These are phyloP conservation scores for Mus pahari DNA, from an alignment of 2,113 vertebrate genomes.

Conservation along the genomic window DNA sequence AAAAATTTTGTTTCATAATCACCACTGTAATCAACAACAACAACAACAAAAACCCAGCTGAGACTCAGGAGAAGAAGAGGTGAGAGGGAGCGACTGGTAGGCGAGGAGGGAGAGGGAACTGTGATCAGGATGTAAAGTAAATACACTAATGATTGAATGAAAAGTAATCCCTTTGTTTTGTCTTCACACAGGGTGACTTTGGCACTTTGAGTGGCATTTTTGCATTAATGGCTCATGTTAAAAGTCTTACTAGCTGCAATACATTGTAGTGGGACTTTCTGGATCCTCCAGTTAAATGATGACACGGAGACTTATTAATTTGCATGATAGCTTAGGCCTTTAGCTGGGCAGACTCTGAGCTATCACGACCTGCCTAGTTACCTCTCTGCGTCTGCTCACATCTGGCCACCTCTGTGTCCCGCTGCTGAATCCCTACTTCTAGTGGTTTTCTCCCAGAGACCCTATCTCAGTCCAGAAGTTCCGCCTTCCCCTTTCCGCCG, in stretches of 20 bases:
- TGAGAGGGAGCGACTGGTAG: neutral
- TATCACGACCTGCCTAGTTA: neutral
- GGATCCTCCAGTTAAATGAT: neutral
- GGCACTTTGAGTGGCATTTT: neutral
- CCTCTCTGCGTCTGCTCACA: neutral
- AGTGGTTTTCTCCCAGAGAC: neutral
- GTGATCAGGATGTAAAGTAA: neutral
- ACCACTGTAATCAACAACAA: no score
- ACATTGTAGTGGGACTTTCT: neutral
- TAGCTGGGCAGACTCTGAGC: neutral
- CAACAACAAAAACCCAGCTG: neutral
- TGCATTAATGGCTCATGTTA: neutral
- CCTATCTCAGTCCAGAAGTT: neutral
- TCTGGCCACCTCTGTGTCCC: neutral
- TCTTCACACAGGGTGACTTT: neutral
- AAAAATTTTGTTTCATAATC: accelerated
- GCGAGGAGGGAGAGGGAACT: neutral
- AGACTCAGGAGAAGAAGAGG: neutral
- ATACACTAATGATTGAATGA: neutral
- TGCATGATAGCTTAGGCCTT: neutral
- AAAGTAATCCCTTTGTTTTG: neutral
- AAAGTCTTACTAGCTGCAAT: neutral
- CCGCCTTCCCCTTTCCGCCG: neutral
- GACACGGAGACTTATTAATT: neutral
- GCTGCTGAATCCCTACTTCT: neutral